Conservation (phyloP, 2,888 invertebrate genomes). For the Eilema caniola region DNA sequence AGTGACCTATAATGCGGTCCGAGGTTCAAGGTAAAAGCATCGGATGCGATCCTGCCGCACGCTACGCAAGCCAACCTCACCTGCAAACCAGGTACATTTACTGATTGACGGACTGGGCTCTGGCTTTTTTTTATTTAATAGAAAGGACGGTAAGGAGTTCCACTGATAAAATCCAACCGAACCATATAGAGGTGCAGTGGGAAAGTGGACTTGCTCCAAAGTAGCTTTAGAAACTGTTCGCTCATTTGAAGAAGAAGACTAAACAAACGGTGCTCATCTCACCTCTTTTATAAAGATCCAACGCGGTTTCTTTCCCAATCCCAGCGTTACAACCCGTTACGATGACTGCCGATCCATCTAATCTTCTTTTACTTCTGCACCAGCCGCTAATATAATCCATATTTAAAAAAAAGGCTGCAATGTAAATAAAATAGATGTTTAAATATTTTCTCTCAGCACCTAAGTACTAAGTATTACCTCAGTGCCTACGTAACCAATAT, state of each 20-base stretch:
- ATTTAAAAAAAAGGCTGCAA: neutral
- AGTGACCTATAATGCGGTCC: no score
- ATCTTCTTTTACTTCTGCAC: constrained; percentile 82
- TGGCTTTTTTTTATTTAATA: no score
- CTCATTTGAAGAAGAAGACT: neutral
- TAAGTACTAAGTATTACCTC: no score
- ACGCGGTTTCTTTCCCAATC: constrained; percentile 90
- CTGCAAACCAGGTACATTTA: neutral
- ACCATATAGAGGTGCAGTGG: neutral
- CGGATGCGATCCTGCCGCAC: neutral
- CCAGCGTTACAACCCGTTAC: constrained; percentile 90
- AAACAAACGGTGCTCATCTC: constrained; percentile 9
- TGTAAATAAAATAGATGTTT: constrained; percentile 1
- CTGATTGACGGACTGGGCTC: neutral
- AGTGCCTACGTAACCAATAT: no score
- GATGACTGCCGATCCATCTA: constrained; percentile 79
- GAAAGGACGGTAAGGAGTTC: neutral
- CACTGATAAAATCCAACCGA: neutral
- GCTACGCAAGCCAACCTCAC: neutral
- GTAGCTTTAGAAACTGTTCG: no score
- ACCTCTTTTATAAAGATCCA: constrained; percentile 84
- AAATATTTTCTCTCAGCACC: no score
- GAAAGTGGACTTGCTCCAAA: no score
- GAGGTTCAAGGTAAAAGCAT: no score
- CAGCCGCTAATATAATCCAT: constrained; percentile 77